Evolutionary conservation across 2,797 vertebrate genomes (phyloP).

Genomic region (Numenius phaeopus): DNA sequence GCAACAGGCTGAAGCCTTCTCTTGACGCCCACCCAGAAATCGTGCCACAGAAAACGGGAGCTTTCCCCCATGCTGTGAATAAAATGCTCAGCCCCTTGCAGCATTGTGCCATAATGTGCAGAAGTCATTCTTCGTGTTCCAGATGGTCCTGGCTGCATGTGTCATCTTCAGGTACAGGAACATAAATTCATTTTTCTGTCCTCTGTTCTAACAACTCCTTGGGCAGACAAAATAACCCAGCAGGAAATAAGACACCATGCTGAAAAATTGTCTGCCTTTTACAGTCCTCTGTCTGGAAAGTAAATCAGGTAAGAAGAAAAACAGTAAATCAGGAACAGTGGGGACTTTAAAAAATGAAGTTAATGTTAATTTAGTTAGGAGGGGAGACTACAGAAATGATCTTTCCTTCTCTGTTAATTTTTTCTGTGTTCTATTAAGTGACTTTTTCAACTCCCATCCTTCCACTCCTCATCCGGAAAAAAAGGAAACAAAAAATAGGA

Average conservation of each 20-base stretch:
- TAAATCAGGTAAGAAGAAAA: slow-evolving; percentile 49
- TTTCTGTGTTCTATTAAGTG: slow-evolving; percentile 47
- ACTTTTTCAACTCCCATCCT: background rate
- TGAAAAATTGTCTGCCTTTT: slow-evolving; percentile 61
- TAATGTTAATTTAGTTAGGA: slow-evolving; percentile 70
- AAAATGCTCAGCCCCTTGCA: background rate
- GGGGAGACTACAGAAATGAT: slow-evolving; percentile 21
- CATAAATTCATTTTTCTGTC: slow-evolving; percentile 27
- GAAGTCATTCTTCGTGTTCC: background rate
- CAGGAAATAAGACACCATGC: slow-evolving; percentile 57
- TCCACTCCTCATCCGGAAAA: slow-evolving; percentile 40
- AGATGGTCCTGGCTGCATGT: background rate
- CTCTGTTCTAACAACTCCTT: slow-evolving; percentile 18
- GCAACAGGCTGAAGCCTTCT: background rate
- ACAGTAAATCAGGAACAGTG: slow-evolving; percentile 64
- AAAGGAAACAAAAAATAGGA: background rate
- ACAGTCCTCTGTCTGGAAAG: slow-evolving; percentile 76
- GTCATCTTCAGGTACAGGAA: slow-evolving; percentile 19
- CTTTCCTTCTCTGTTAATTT: slow-evolving; percentile 42
- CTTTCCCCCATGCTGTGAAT: background rate
- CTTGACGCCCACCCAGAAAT: background rate
- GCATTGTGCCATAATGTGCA: background rate
- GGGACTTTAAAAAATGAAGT: slow-evolving; percentile 11
- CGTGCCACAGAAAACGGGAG: background rate
- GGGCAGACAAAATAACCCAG: slow-evolving; percentile 38